Conservation (phyloP, 2,113 vertebrate species). For the Pimephales promelas region DNA sequence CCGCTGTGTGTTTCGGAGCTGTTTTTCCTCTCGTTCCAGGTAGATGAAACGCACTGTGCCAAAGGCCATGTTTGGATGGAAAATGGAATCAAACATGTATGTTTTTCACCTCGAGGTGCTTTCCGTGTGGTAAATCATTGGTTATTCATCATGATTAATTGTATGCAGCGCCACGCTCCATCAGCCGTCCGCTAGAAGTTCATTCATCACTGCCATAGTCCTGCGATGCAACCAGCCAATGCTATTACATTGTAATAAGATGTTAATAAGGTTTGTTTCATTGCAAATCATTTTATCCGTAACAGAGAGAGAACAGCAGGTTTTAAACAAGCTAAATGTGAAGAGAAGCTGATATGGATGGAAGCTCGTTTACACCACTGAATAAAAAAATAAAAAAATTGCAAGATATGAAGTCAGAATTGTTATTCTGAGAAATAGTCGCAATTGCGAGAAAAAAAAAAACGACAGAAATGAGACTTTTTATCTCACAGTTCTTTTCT, state of each 20-base stretch:
- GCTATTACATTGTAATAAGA: slow-evolving; percentile 12
- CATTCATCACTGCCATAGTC: slow-evolving; percentile 26
- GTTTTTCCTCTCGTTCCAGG: slow-evolving; percentile 29
- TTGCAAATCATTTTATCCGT: background rate
- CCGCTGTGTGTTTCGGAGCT: background rate
- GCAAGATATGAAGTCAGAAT: too few species aligned
- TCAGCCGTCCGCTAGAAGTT: background rate
- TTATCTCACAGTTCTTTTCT: too few species aligned
- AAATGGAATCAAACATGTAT: slow-evolving; percentile 36
- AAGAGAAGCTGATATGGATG: background rate
- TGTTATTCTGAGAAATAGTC: too few species aligned
- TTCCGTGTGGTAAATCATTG: slow-evolving; percentile 7
- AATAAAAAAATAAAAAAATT: too few species aligned
- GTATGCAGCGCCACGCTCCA: background rate
- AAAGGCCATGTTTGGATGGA: slow-evolving; percentile 20
- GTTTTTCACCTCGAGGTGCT: background rate
- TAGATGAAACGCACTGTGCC: background rate
- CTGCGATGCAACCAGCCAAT: background rate
- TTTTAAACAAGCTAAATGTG: background rate
- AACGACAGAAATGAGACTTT: too few species aligned
- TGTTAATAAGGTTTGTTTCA: background rate
- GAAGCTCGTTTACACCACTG: too few species aligned
- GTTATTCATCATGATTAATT: slow-evolving; percentile 22
- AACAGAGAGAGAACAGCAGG: background rate
- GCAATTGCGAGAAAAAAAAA: too few species aligned